Evolutionary conservation across 2,113 vertebrate genomes (phyloP), one percentile per base, ranked within the genome.

Genomic region (Pedionomus torquatus): DNA sequence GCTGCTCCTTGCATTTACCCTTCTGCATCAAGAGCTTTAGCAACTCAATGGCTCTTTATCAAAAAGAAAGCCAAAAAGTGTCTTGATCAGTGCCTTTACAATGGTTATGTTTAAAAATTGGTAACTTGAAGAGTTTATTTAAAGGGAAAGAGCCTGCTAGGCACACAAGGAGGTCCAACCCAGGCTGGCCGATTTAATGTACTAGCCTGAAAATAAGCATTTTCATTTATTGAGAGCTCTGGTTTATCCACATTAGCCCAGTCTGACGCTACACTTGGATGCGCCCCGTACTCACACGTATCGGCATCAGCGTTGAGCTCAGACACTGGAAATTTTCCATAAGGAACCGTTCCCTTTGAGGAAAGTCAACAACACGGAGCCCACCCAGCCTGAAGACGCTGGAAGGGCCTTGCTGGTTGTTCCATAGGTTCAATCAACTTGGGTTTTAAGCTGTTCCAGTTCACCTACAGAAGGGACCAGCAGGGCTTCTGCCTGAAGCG

Each of bases 261-360:
- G 31, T 2, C 33, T 31, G 55, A 35, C 7, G 35, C 46, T 60
- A 58, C 68, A 12, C 9, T 39, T 48, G 79, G 82, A 65, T 1
- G 13, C 3, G 6, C 9, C 64, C 70, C 0, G 0, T 7, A 1
- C 24, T 37, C 61, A 5, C 55, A 26, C 7, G 44, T 33, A 37
- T 25, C 7, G 15, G 35, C 46, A 49, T 17, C 4, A 3, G 14
- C 60, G 31, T 0, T 2, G 1, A 46, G 49, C 69, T 49, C 65
- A 13, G 21, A 13, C 6, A 0, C 1, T 41, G 63, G 63, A 14
- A 77, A 52, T 43, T 14, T 60, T 49, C 87, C 64, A 4, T 5
- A 5, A 14, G 57, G 61, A 90, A 89, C 1, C 4, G 10, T 1
- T 69, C 17, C 46, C 33, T 26, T 48, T n/a, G 57, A 28, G 76